Evolutionary conservation across 2,888 invertebrate genomes (phyloP).

Genomic region (Clepsis dumicolana): DNA sequence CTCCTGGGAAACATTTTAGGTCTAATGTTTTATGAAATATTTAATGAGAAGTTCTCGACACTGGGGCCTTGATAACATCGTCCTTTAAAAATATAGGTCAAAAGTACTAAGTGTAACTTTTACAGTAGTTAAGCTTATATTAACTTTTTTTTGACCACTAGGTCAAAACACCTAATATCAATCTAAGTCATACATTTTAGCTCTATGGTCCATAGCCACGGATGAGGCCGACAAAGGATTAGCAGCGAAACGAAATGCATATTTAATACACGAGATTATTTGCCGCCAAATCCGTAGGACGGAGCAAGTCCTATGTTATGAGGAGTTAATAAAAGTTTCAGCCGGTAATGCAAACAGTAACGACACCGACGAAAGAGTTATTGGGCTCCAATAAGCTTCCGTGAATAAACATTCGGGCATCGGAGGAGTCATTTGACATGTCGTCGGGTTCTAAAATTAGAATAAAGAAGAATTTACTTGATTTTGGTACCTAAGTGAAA

Average conservation of each 20-base stretch:
- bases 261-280: not conserved
- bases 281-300: not conserved
- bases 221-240: no score
- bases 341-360: conserved; percentile 47
- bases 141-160: no score
- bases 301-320: conserved; percentile 17
- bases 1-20: not conserved
- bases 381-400: conserved; percentile 51
- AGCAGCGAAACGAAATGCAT: no score
- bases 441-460: conserved; percentile 48
- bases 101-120: no score
- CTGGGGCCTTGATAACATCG: no score
- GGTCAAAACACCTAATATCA: no score
- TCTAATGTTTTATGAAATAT: no score
- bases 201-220: no score
- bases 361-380: conserved; percentile 50
- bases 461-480: conserved; percentile 14
- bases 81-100: no score
- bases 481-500: not conserved
- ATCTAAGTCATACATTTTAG: no score
- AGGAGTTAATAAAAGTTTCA: conserved; percentile 48
- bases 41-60: no score
- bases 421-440: conserved; percentile 49
- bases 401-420: conserved; percentile 52
- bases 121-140: no score